These are phyloP conservation scores for Hesperophylax magnus DNA, from an alignment of 1,140 invertebrate species.

Conservation along the genomic window DNA sequence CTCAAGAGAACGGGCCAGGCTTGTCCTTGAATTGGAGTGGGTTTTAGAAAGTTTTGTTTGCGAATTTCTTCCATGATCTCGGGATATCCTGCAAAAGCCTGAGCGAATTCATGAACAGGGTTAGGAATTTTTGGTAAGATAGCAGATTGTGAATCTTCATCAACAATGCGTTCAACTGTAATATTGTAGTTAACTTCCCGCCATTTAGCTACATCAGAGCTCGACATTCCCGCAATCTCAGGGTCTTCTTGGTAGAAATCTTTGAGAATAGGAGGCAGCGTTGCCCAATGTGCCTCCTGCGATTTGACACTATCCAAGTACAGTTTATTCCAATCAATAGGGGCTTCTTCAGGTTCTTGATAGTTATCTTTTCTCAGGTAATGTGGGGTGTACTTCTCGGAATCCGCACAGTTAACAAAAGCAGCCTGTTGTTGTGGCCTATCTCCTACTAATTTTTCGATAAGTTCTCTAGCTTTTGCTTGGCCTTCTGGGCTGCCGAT, in stretches of 20 bases:
- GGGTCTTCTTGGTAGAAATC: conserved; percentile 89
- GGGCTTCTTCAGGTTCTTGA: conserved; percentile 60
- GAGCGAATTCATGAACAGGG: conserved; percentile 86
- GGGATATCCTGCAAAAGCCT: conserved; percentile 87
- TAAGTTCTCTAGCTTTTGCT: conserved; percentile 70
- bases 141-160: conserved; percentile 59
- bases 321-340: conserved; percentile 64
- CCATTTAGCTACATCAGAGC: conserved; percentile 75
- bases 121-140: conserved; percentile 80
- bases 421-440: neutral
- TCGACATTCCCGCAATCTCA: conserved; percentile 76
- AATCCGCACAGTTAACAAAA: conserved; percentile 41
- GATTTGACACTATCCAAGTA: conserved; percentile 68
- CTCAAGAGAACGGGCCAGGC: conserved; percentile 90
- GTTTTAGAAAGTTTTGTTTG: conserved; percentile 85
- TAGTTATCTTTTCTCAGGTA: conserved; percentile 62
- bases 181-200: conserved; percentile 81
- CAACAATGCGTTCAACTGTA: conserved; percentile 72
- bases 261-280: conserved; percentile 80
- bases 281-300: conserved; percentile 73
- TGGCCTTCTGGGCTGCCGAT: conserved; percentile 70
- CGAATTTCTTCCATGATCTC: conserved; percentile 87
- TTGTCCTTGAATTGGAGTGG: conserved; percentile 93
- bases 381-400: conserved; percentile 51
- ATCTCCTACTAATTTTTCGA: conserved; percentile 64